Conservation (phyloP, 30 jellyfish, hydroid and myxozoan genomes). For the Morbakka virulenta region DNA sequence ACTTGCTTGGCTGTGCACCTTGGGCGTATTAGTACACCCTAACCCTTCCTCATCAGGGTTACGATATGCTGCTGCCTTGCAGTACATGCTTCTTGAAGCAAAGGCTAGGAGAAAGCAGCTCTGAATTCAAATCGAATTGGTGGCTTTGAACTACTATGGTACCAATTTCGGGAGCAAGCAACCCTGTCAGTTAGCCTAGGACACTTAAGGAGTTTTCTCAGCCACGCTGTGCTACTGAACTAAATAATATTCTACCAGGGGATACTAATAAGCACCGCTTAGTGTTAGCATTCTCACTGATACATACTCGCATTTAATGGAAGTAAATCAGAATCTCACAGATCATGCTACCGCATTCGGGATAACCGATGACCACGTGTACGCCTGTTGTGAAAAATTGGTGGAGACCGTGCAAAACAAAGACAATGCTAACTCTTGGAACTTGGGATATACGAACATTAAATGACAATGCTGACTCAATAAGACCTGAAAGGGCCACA, state of each 20-base stretch:
- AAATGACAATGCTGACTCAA: slow-evolving; percentile 8
- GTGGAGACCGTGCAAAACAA: slow-evolving; percentile 66
- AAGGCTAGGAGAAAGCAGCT: too few relatives aligned
- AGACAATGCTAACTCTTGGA: slow-evolving; percentile 26
- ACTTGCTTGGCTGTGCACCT: too few relatives aligned
- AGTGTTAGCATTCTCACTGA: slow-evolving; percentile 58
- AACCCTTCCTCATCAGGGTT: too few relatives aligned
- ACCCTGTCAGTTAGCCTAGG: slow-evolving; percentile 50
- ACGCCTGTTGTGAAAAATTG: slow-evolving; percentile 54
- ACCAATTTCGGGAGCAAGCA: slow-evolving; percentile 42
- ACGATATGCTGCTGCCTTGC: too few relatives aligned
- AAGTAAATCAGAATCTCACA: too few relatives aligned
- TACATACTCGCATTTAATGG: slow-evolving; percentile 41
- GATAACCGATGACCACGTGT: slow-evolving; percentile 12
- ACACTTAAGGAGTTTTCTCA: slow-evolving; percentile 47
- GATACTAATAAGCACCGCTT: slow-evolving; percentile 49
- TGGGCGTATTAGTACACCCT: too few relatives aligned
- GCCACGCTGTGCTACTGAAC: slow-evolving; percentile 67
- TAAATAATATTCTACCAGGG: slow-evolving; percentile 54
- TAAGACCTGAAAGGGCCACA: too few relatives aligned
- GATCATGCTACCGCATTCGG: too few relatives aligned
- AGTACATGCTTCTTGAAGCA: too few relatives aligned
- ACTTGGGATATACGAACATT: slow-evolving; percentile 42
- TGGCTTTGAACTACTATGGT: too few relatives aligned
- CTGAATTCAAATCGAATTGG: too few relatives aligned